Percentiles rank a stretch among this genome's conserved stretches.
Conservation (phyloP, 2,797 vertebrate genomes). For the Microchirus variegatus region DNA sequence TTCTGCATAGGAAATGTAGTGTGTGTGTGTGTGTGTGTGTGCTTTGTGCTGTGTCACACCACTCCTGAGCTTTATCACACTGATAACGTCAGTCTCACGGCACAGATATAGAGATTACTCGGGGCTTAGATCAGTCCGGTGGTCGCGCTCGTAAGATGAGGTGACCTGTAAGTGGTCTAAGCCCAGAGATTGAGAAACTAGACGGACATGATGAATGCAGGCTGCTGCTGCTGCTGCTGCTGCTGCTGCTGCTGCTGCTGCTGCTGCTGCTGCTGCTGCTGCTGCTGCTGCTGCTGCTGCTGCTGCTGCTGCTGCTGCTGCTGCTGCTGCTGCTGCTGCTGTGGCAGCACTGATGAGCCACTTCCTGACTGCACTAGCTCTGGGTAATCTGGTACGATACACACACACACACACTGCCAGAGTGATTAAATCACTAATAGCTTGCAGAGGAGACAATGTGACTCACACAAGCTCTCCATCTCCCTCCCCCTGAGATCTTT, state of each 20-base stretch:
- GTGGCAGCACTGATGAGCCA: slow-evolving; percentile 54
- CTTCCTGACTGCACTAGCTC: slow-evolving; percentile 58
- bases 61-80: background rate
- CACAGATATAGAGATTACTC: background rate
- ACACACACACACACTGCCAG: slow-evolving; percentile 48
- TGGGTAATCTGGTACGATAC: slow-evolving; percentile 56
- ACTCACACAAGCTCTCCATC: slow-evolving; percentile 66
- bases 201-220: slow-evolving; percentile 47
- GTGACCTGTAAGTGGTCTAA: slow-evolving; percentile 29
- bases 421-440: slow-evolving; percentile 76
- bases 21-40: background rate
- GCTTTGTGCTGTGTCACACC: background rate
- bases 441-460: slow-evolving; percentile 65
- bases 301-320: too few species aligned
- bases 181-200: slow-evolving; percentile 34
- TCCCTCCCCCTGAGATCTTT: slow-evolving; percentile 37
- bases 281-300: too few species aligned
- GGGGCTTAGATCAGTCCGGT: background rate
- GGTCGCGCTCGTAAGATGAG: background rate
- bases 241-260: too few species aligned
- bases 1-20: background rate
- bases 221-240: too few species aligned
- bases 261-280: too few species aligned
- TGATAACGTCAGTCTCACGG: background rate
- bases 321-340: too few species aligned